Evolutionary conservation across 2,888 invertebrate genomes (phyloP), one percentile per base, ranked within the genome.

Genomic region (Sminthurinus aureus): DNA sequence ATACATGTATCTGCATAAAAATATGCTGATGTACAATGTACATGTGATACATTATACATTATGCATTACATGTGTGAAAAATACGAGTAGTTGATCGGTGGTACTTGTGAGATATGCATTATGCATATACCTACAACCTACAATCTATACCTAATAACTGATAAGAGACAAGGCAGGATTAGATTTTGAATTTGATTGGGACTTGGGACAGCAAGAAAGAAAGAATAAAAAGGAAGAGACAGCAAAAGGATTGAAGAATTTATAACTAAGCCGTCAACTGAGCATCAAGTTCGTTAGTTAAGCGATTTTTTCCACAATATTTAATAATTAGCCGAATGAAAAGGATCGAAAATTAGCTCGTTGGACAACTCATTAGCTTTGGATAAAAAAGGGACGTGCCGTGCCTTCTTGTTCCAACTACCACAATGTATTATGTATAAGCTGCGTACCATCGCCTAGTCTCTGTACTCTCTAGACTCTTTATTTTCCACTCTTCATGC

Each of bases 221-320:
- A 11, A 58, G 18, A 58, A n/a, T 3, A 22, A 67, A 20, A 22
- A n/a, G n/a, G n/a, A 20, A 67, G 38, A 69, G 79, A 51, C 38
- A 69, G 66, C 20, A 67, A 79, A 67, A 50, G 79, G 79, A 80
- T 80, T 71, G 71, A 71, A 80, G 80, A 80, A 73, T 80, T 80
- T 80, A 84, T 84, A 85, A 85, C 79, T 81, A 84, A 84, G 85
- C 87, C 87, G 87, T 88, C 88, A 88, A 84, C 84, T 84, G 86
- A 84, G 85, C 84, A 87, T 88, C 88, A 88, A 87, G 88, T 88
- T 88, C 88, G 88, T 88, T 88, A 87, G 88, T 88, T 88, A 88
- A 85, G 86, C 86, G 84, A 88, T 88, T 87, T 88, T 88, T 88
- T 87, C 88, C 88, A 87, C 88, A 87, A 88, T 88, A 86, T 87